Conservation (phyloP, 2,888 invertebrate genomes). For the Endotricha flammealis region DNA sequence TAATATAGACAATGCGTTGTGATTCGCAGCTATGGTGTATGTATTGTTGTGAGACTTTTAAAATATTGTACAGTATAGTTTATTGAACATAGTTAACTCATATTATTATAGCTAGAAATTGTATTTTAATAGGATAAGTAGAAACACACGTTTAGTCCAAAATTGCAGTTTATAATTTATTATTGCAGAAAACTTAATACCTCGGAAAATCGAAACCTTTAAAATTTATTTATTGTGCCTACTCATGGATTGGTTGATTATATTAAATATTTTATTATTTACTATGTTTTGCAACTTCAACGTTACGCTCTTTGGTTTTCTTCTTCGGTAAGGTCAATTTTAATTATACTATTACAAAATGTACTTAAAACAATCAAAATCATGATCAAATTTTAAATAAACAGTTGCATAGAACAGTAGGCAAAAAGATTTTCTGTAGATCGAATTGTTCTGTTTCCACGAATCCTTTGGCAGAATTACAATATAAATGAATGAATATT, state of each 20-base stretch:
- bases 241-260: constrained; percentile 10
- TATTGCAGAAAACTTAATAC: constrained; percentile 27
- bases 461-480: too few species aligned
- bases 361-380: background rate
- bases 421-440: too few species aligned
- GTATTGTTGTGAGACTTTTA: constrained; percentile 61
- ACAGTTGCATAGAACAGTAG: too few species aligned
- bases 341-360: too few species aligned
- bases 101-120: constrained; percentile 58
- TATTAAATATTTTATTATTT: constrained; percentile 5
- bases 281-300: background rate
- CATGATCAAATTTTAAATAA: background rate
- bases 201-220: constrained; percentile 24
- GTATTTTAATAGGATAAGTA: constrained; percentile 59
- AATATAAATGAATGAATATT: too few species aligned
- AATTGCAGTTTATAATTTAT: constrained; percentile 68
- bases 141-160: constrained; percentile 69
- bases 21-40: constrained; percentile 36
- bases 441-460: too few species aligned
- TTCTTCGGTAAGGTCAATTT: background rate
- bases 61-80: constrained; percentile 74
- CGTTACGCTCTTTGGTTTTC: background rate
- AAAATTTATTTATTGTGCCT: constrained; percentile 21
- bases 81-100: constrained; percentile 64
- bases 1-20: constrained; percentile 48